These are phyloP conservation scores for Tragelaphus strepsiceros DNA, from an alignment of 2,113 vertebrate species.

Conservation along the genomic window DNA sequence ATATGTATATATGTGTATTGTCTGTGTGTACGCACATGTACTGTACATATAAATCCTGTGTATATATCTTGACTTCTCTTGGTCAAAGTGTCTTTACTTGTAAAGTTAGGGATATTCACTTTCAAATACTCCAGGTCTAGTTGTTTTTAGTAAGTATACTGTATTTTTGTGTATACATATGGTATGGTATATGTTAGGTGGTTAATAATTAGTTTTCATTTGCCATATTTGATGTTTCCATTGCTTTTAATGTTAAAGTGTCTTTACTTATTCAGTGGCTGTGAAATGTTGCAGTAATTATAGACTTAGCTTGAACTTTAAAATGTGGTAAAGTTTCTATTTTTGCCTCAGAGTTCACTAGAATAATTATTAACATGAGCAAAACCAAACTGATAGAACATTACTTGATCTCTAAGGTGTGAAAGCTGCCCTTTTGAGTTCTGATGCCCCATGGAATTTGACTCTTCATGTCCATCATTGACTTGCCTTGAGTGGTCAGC, in stretches of 20 bases:
- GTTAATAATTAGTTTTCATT: not conserved
- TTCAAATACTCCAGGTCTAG: not conserved
- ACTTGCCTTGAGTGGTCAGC: not conserved
- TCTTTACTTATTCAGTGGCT: not conserved
- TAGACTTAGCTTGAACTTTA: slow-evolving; percentile 15
- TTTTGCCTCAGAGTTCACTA: not conserved
- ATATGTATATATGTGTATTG: not conserved
- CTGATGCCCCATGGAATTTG: not conserved
- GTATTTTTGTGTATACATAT: not conserved
- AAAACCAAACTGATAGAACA: not conserved
- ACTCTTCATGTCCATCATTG: not conserved
- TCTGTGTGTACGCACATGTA: not conserved
- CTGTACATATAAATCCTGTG: not conserved
- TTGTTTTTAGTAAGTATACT: not conserved
- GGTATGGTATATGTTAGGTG: not conserved
- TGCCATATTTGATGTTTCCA: not conserved
- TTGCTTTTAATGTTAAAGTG: not conserved
- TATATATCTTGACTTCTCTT: not conserved
- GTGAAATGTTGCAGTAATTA: slow-evolving; percentile 13
- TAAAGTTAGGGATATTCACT: not conserved
- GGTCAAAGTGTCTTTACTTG: not conserved
- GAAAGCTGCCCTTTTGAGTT: not conserved
- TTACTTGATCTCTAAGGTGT: not conserved
- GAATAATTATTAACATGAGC: not conserved
- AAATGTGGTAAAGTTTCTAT: slow-evolving; percentile 36